phyloP scores from a whole-genome alignment of 2,113 vertebrate genomes.

The Sarotherodon lohbergeri region DNA sequence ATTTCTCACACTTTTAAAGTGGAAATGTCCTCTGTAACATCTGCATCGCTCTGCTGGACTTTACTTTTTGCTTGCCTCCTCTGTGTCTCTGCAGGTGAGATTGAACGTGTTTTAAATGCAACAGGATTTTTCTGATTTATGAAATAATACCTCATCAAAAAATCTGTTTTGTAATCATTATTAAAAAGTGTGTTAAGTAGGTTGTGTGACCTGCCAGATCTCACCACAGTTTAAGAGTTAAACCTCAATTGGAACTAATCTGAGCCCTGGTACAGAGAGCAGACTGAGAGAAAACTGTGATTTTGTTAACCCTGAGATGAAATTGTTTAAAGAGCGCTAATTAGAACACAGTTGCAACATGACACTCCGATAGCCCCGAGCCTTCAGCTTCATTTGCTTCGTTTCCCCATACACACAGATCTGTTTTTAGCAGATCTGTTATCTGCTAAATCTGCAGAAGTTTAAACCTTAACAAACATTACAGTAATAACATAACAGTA shows the following conservation, averaged over 20 bases:
- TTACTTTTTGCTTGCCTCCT: too few relatives aligned
- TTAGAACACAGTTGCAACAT: fast-evolving
- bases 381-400: neutral
- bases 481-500: neutral
- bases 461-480: too few relatives aligned
- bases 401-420: neutral
- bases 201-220: fast-evolving
- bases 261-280: fast-evolving
- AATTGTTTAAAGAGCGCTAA: neutral
- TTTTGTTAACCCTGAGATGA: neutral
- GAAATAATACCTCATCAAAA: neutral
- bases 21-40: neutral
- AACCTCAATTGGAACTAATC: fast-evolving
- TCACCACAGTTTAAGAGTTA: neutral
- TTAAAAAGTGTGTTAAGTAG: neutral
- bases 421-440: too few relatives aligned
- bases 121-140: neutral
- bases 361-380: neutral
- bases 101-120: neutral
- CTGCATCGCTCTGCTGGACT: neutral
- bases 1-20: neutral
- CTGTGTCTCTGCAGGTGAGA: neutral
- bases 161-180: neutral
- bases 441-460: too few relatives aligned
- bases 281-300: fast-evolving